Base-by-base conservation (phyloP, 1,140 invertebrate species). In the Orius laevigatus region DNA sequence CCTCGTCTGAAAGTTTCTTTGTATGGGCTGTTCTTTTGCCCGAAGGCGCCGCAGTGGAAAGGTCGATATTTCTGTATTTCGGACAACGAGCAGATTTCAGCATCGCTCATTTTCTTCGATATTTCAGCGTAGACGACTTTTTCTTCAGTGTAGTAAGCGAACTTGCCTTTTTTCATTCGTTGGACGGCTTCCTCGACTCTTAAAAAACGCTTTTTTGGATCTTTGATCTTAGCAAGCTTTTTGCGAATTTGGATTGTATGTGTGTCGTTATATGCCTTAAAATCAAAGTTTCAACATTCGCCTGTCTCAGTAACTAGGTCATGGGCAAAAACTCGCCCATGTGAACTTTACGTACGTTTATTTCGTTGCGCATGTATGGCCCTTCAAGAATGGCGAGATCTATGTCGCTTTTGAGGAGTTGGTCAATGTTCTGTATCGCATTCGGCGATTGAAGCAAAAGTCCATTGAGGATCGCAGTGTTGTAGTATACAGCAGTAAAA, bases 111-210 rank as follows among this genome's bases (percentile, higher is more conserved):
- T 9, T 39, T 41, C 10, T 31, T 19, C 5, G 16, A 3, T 11
- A 49, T 42, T 35, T 49, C 40, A 2, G 38, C 31, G 12, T 49
- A 49, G 18, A 49, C 19, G 9, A 40, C 39, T 18, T 43, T 31
- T 18, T 44, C 48, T 43, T 49, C 48, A 2, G 48, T 44, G 48
- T 43, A 49, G n/a, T 43, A 35, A 9, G 48, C 48, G 14, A 43
- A 49, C 20, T 49, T 39, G 9, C 48, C 48, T 43, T 49, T 49
- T 16, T 31, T 39, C 11, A 49, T 43, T 11, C 33, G 42, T 15
- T n/a, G 14, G 2, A 49, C 48, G 9, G 39, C 48, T 9, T 49
- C 48, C 6, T 39, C 14, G 5, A 35, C 31, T n/a, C 40, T 42
- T 20, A 34, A 49, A 40, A 25, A 49, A 12, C 25, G 25, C 25